Percentiles rank a stretch among this genome's conserved stretches.
These are phyloP conservation scores for Emys orbicularis DNA, from an alignment of 2,797 vertebrate genomes.

Conservation along the genomic window DNA sequence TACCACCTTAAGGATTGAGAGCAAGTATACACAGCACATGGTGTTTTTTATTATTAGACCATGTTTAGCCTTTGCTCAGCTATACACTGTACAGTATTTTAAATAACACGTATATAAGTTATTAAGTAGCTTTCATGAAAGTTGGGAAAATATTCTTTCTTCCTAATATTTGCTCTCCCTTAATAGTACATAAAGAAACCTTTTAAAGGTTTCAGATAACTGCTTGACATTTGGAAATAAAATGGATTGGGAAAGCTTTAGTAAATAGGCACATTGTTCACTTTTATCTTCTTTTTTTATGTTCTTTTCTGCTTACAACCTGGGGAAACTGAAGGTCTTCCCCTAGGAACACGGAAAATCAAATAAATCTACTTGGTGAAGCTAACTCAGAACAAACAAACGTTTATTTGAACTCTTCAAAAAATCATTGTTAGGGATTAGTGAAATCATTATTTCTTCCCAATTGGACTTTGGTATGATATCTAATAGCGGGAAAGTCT, in stretches of 20 bases:
- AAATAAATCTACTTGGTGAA: conserved; percentile 74
- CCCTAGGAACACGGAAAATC: conserved; percentile 73
- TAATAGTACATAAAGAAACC: conserved; percentile 48
- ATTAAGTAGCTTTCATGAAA: conserved; percentile 62
- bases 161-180: conserved; percentile 61
- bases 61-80: conserved; percentile 40
- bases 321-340: conserved; percentile 66
- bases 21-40: conserved; percentile 35
- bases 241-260: conserved; percentile 63
- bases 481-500: neutral
- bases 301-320: conserved; percentile 57
- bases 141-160: conserved; percentile 40
- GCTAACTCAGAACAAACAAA: conserved; percentile 76
- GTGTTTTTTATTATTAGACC: conserved; percentile 60
- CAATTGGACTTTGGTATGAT: conserved; percentile 25
- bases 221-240: conserved; percentile 81
- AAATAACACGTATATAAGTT: conserved; percentile 51
- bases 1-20: neutral
- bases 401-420: conserved; percentile 75
- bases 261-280: conserved; percentile 68
- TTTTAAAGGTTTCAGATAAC: conserved; percentile 66
- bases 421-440: conserved; percentile 72
- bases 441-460: conserved; percentile 68
- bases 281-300: conserved; percentile 66
- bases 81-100: conserved; percentile 53